These are phyloP conservation scores for Crocodylus rhombifer DNA, from an alignment of 2,797 vertebrate species.

Conservation along the genomic window DNA sequence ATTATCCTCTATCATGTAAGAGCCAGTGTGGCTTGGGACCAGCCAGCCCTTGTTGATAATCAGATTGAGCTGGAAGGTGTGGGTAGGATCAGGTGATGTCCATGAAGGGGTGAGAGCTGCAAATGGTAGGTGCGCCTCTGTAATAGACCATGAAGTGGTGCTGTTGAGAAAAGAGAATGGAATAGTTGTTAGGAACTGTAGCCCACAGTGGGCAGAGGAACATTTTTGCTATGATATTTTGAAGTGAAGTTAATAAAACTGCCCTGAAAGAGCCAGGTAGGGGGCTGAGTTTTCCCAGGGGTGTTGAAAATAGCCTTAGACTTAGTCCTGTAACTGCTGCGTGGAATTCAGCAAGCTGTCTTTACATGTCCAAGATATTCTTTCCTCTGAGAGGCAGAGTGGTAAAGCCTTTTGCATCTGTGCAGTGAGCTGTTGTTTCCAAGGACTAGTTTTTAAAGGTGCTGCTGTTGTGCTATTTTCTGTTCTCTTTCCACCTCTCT, in stretches of 20 bases:
- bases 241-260: neutral
- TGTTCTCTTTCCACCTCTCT: neutral
- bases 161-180: too few species aligned
- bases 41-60: too few species aligned
- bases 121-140: too few species aligned
- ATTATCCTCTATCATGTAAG: too few species aligned
- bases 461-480: neutral
- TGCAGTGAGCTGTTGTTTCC: neutral
- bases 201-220: neutral
- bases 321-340: neutral
- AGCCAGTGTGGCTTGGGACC: too few species aligned
- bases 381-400: neutral
- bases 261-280: neutral
- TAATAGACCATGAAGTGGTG: too few species aligned
- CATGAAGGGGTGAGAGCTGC: too few species aligned
- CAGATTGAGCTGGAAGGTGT: too few species aligned
- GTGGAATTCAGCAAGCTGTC: slow-evolving; percentile 2
- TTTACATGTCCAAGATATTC: neutral
- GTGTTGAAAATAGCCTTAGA: neutral
- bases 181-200: too few species aligned
- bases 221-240: neutral
- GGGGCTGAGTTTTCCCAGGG: neutral
- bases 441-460: neutral
- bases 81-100: too few species aligned
- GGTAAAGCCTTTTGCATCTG: neutral